A percentile compares a stretch with the other conserved stretches of the same genome.
Conservation (phyloP, 2,113 vertebrate genomes). For the Apteryx owenii region DNA sequence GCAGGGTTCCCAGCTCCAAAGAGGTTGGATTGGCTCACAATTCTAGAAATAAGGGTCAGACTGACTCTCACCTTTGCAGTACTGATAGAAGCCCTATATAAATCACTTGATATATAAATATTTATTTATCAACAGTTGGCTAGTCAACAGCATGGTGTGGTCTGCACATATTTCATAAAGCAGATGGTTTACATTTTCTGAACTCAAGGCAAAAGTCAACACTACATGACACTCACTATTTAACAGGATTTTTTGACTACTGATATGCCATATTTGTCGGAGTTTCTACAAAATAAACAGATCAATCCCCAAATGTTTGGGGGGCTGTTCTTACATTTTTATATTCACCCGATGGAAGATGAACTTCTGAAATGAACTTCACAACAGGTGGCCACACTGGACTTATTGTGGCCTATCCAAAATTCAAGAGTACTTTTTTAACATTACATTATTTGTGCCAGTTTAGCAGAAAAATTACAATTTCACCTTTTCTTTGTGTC, state of each 20-base stretch:
- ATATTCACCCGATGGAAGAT: neutral
- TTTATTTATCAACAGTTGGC: constrained; percentile 62
- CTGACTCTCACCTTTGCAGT: constrained; percentile 20
- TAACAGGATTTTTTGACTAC: neutral
- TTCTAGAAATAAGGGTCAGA: constrained; percentile 53
- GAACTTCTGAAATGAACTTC: constrained; percentile 11
- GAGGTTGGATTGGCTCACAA: constrained; percentile 9
- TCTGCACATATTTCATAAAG: constrained; percentile 47
- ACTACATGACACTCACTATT: neutral
- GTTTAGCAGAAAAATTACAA: constrained; percentile 63
- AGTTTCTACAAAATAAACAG: neutral
- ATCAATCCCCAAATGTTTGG: neutral
- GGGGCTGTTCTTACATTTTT: neutral
- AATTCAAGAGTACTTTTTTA: constrained; percentile 41
- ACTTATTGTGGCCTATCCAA: constrained; percentile 4
- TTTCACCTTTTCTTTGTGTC: constrained; percentile 71
- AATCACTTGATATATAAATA: constrained; percentile 57
- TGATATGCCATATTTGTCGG: neutral
- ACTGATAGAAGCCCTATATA: constrained; percentile 53
- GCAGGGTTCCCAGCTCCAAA: constrained; percentile 19
- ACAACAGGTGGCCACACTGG: neutral
- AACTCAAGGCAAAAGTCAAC: constrained; percentile 50
- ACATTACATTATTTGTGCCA: constrained; percentile 15
- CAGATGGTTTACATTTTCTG: constrained; percentile 54
- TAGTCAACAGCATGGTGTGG: constrained; percentile 38